Percentiles rank a stretch among this genome's conserved stretches.
phyloP scores from a whole-genome alignment of 2,113 vertebrate genomes.

The Dasyprocta punctata region DNA sequence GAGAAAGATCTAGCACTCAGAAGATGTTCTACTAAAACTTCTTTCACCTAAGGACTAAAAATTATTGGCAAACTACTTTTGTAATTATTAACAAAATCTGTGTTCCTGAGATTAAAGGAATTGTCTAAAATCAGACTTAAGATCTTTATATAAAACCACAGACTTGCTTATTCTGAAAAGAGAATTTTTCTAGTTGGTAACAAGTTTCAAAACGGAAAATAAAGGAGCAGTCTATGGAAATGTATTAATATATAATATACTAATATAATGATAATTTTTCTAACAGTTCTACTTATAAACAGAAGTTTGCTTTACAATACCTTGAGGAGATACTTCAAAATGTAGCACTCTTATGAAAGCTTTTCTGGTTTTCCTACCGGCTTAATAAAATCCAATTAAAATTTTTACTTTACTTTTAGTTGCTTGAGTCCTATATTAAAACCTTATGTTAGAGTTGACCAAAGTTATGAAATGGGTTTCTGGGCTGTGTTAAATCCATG shows the following conservation, averaged over 20 bases:
- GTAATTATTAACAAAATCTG: not conserved
- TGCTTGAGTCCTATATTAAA: slow-evolving; percentile 18
- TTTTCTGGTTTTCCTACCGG: slow-evolving; percentile 27
- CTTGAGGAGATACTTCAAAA: slow-evolving; percentile 8
- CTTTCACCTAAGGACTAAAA: not conserved
- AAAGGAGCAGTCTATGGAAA: not conserved
- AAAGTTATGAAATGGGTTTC: slow-evolving; percentile 37
- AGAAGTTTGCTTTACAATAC: not conserved
- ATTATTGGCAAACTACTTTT: not conserved
- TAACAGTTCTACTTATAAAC: not conserved
- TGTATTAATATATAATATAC: not conserved
- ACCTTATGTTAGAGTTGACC: not conserved
- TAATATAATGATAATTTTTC: not conserved
- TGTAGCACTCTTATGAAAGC: not conserved
- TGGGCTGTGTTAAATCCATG: slow-evolving; percentile 15
- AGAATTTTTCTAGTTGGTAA: not conserved
- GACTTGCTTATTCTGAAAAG: slow-evolving; percentile 11
- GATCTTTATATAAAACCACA: not conserved
- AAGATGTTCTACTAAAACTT: not conserved
- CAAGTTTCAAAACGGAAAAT: slow-evolving; percentile 18
- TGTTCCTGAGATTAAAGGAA: slow-evolving; percentile 22
- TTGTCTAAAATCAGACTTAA: slow-evolving; percentile 10
- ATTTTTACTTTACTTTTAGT: slow-evolving; percentile 24
- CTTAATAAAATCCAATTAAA: slow-evolving; percentile 41
- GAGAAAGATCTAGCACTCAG: not conserved